Percentiles rank a stretch among this genome's conserved stretches.
Conservation (phyloP, 2,888 invertebrate species). For the Podotricha telesiphe region DNA sequence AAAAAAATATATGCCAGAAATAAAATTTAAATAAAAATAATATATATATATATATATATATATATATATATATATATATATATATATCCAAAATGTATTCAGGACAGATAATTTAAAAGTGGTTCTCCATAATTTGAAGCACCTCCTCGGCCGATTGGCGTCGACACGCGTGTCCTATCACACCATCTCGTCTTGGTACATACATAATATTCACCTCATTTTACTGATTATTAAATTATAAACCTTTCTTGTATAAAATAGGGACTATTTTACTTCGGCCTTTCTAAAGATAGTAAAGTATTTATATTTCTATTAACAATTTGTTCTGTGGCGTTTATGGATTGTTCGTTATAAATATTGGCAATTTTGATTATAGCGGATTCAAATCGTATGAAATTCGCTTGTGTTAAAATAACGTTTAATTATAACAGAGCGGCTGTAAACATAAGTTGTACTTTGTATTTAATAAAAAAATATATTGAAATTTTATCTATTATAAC, state of each 20-base stretch:
- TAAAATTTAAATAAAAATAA: too few species aligned
- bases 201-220: conserved; percentile 41
- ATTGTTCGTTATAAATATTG: neutral
- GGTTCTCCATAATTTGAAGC: conserved; percentile 52
- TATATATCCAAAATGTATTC: conserved; percentile 12
- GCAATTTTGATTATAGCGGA: neutral
- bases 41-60: too few species aligned
- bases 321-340: conserved; percentile 6
- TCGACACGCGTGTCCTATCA: conserved; percentile 75
- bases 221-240: conserved; percentile 14
- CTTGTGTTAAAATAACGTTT: too few species aligned
- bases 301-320: conserved; percentile 12
- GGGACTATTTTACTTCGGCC: conserved; percentile 7
- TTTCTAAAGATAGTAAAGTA: neutral
- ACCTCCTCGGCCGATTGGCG: conserved; percentile 38
- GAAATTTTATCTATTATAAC: too few species aligned
- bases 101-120: conserved; percentile 42
- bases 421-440: too few species aligned
- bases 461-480: too few species aligned
- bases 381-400: neutral
- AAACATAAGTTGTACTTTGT: too few species aligned
- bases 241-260: conserved; percentile 3
- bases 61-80: too few species aligned
- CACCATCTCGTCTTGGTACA: conserved; percentile 56
- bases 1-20: too few species aligned